Percentiles rank a stretch among this genome's conserved stretches.
Evolutionary conservation across 2,113 vertebrate species (phyloP).

Genomic region (Fulica atra): DNA sequence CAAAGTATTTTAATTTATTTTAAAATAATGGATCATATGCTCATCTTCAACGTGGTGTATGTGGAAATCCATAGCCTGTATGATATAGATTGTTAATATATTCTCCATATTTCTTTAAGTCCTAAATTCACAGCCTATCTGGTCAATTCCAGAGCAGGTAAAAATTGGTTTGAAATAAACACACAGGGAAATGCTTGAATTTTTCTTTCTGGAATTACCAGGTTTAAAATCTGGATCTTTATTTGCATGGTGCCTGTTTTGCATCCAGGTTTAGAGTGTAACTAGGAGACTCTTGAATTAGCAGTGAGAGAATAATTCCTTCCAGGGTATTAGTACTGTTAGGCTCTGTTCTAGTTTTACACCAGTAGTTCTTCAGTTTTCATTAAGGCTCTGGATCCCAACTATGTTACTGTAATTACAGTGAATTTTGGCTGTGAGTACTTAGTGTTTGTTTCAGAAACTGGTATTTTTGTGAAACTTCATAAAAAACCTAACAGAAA

Average conservation of each 20-base stretch:
- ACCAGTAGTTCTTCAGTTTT: not conserved
- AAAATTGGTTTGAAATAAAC: not conserved
- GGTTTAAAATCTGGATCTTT: not conserved
- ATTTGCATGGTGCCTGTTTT: not conserved
- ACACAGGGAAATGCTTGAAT: not conserved
- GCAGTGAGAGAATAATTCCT: not conserved
- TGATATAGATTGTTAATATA: not conserved
- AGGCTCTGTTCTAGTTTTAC: slow-evolving; percentile 5
- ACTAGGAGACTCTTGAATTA: slow-evolving; percentile 14
- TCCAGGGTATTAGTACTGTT: not conserved
- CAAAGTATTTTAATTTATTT: not conserved
- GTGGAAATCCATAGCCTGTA: not conserved
- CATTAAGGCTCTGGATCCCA: not conserved
- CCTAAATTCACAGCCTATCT: not conserved
- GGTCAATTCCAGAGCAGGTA: not conserved
- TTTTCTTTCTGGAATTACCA: not conserved
- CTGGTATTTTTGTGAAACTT: not conserved
- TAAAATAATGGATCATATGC: not conserved
- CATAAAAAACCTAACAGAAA: not conserved
- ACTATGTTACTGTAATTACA: not conserved
- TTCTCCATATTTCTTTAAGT: not conserved
- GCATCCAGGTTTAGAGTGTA: slow-evolving; percentile 1
- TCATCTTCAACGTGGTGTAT: not conserved
- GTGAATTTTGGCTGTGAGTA: not conserved
- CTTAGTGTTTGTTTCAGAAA: not conserved